Percentiles rank a stretch among this genome's conserved stretches.
Evolutionary conservation across 1,140 invertebrate genomes (phyloP).

Genomic region (Daktulosphaira vitifoliae): DNA sequence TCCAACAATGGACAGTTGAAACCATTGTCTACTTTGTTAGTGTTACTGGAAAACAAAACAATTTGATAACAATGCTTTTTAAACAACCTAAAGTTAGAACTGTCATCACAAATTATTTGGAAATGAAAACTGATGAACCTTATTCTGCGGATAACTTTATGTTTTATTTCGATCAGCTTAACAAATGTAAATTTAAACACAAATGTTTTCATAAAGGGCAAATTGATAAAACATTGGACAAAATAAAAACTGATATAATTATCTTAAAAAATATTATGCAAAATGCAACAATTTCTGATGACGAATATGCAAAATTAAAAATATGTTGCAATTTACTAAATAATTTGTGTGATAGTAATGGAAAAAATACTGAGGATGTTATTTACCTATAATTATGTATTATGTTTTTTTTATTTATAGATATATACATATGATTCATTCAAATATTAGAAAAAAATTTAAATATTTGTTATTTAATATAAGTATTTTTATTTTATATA

Average conservation of each 20-base stretch:
- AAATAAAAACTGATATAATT: constrained; percentile 1
- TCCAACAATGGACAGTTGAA: constrained; percentile 14
- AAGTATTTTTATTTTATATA: too few species aligned
- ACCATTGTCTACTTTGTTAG: constrained; percentile 16
- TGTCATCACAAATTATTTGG: constrained; percentile 7
- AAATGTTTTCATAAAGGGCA: background rate
- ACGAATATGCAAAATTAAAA: constrained; percentile 2
- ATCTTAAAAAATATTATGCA: background rate
- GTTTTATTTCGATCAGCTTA: too few species aligned
- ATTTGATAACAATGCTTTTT: background rate
- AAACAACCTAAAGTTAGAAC: background rate
- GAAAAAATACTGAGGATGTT: too few species aligned
- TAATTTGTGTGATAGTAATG: constrained; percentile 11
- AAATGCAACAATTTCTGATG: background rate
- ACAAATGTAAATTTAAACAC: constrained; percentile 8
- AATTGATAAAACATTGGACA: background rate
- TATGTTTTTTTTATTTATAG: too few species aligned
- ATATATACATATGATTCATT: too few species aligned
- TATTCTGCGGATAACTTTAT: too few species aligned
- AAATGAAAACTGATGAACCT: constrained; percentile 1
- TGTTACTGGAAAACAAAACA: constrained; percentile 6
- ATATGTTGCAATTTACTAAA: background rate
- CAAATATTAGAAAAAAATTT: too few species aligned
- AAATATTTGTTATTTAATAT: too few species aligned
- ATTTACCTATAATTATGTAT: too few species aligned